A percentile compares a stretch with the other conserved stretches of the same genome.
phyloP scores from a whole-genome alignment of 2,888 invertebrate genomes.

The Pyralis farinalis region DNA sequence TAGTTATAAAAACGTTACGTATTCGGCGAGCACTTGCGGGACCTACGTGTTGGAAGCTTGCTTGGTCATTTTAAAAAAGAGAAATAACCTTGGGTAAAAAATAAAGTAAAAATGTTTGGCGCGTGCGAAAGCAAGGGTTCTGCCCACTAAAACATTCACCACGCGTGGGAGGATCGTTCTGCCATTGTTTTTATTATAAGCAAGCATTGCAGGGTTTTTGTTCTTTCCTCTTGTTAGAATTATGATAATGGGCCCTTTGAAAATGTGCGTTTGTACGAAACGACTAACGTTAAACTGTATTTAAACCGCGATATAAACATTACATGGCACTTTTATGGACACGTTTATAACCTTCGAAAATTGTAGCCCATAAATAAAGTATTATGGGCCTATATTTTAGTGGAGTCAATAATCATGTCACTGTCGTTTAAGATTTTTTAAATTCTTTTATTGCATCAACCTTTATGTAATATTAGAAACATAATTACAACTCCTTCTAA shows the following conservation, averaged over 20 bases:
- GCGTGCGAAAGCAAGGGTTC: slow-evolving; percentile 36
- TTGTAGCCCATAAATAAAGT: not conserved
- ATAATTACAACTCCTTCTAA: no score
- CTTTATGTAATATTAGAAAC: no score
- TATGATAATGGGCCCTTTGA: slow-evolving; percentile 57
- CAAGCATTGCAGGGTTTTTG: slow-evolving; percentile 52
- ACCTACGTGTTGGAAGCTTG: slow-evolving; percentile 12
- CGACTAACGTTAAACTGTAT: slow-evolving; percentile 1
- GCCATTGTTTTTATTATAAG: slow-evolving; percentile 65
- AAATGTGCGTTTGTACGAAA: slow-evolving; percentile 32
- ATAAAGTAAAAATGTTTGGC: slow-evolving; percentile 37
- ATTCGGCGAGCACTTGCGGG: slow-evolving; percentile 5
- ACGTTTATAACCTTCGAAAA: not conserved
- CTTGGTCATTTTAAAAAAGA: slow-evolving; percentile 32
- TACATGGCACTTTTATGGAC: not conserved
- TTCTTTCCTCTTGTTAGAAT: slow-evolving; percentile 49
- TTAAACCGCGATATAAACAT: not conserved
- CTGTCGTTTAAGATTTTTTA: not conserved
- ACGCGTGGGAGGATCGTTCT: slow-evolving; percentile 39
- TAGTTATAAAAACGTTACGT: slow-evolving; percentile 7
- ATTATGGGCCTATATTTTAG: not conserved
- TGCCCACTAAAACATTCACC: slow-evolving; percentile 50
- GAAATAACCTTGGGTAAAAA: slow-evolving; percentile 23
- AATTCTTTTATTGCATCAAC: no score
- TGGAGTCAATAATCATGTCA: not conserved